A percentile compares a stretch with the other conserved stretches of the same genome.
phyloP scores from a whole-genome alignment of 2,888 invertebrate genomes.

The Agrotis exclamationis region DNA sequence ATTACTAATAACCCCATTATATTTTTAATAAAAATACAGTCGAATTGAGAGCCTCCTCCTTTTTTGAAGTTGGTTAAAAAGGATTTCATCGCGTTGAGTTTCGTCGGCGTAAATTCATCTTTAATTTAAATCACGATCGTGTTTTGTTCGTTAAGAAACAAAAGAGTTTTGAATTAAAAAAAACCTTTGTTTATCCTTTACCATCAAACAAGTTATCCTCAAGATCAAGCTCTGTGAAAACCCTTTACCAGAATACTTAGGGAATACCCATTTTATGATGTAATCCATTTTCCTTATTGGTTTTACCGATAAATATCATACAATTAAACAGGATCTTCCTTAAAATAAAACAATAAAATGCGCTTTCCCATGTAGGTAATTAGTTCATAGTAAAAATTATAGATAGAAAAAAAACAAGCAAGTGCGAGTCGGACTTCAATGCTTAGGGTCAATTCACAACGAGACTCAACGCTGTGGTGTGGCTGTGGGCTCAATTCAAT shows the following conservation, averaged over 20 bases:
- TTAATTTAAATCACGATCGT: not conserved
- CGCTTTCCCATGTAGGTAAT: conserved; percentile 38
- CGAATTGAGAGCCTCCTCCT: too few species aligned
- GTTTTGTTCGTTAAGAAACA: not conserved
- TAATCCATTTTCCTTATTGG: not conserved
- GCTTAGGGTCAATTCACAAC: too few species aligned
- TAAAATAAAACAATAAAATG: conserved; percentile 39
- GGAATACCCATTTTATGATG: conserved; percentile 6
- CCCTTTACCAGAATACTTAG: not conserved
- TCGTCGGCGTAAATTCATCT: not conserved
- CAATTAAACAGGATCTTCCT: conserved; percentile 48
- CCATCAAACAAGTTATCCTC: conserved; percentile 15
- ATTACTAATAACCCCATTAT: too few species aligned
- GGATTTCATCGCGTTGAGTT: not conserved
- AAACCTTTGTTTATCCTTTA: not conserved
- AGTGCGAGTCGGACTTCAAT: too few species aligned
- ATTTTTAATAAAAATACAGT: too few species aligned
- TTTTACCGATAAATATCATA: not conserved
- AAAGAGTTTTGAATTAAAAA: not conserved
- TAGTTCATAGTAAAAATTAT: conserved; percentile 15
- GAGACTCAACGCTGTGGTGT: too few species aligned
- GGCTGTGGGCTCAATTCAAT: too few species aligned
- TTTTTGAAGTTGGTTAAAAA: too few species aligned
- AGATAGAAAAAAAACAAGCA: too few species aligned
- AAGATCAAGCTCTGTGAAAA: not conserved